These are phyloP conservation scores for Scatophagus argus DNA, from an alignment of 2,113 vertebrate genomes.

Conservation along the genomic window DNA sequence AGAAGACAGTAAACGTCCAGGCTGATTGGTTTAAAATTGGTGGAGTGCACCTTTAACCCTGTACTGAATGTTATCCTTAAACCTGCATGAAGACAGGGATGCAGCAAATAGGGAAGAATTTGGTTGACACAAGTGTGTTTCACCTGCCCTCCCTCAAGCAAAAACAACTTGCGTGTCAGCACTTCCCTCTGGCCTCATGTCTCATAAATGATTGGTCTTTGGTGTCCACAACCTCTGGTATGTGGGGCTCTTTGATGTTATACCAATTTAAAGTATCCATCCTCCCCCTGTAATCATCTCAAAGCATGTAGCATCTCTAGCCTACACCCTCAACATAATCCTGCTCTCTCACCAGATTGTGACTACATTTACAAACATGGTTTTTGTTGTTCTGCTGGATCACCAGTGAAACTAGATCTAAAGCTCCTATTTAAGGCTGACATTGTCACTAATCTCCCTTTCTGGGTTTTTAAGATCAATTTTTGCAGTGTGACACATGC, in stretches of 20 bases:
- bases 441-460: neutral
- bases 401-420: neutral
- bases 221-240: conserved; percentile 2
- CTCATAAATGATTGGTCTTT: conserved; percentile 26
- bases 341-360: neutral
- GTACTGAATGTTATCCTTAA: neutral
- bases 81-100: neutral
- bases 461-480: conserved; percentile 1
- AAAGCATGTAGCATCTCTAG: neutral
- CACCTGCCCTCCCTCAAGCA: conserved; percentile 4
- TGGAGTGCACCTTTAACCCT: too few species aligned
- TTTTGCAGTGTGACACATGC: neutral
- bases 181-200: neutral
- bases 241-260: conserved; percentile 35
- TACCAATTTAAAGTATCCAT: conserved; percentile 12
- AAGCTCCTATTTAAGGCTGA: neutral
- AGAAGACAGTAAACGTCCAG: too few species aligned
- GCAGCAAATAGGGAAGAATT: neutral
- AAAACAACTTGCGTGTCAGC: conserved; percentile 6
- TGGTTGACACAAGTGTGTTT: neutral
- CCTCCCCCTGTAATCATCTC: conserved; percentile 1
- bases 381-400: conserved; percentile 10
- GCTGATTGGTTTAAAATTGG: too few species aligned
- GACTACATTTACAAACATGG: neutral
- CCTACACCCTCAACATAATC: neutral